Percentiles rank a stretch among this genome's conserved stretches.
phyloP scores from a whole-genome alignment of 2,113 vertebrate genomes.

The Callaeas wilsoni region DNA sequence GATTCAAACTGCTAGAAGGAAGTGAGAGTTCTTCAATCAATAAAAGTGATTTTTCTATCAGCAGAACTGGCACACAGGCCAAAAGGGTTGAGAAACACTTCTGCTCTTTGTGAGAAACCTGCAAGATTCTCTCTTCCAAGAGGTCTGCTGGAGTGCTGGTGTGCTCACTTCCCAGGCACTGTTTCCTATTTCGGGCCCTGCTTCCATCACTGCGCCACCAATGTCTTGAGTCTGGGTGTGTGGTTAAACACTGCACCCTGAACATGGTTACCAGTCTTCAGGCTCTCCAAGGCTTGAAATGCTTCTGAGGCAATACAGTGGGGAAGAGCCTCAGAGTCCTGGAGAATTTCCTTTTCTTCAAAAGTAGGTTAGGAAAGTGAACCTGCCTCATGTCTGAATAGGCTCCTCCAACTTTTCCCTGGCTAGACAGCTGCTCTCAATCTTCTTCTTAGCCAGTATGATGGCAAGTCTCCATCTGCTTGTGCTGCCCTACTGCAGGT shows the following conservation, averaged over 20 bases:
- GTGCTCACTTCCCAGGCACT: not conserved
- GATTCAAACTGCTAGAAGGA: not conserved
- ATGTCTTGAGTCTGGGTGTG: not conserved
- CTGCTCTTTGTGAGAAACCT: not conserved
- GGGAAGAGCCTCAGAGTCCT: not conserved
- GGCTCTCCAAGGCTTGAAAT: not conserved
- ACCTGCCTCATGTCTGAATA: not conserved
- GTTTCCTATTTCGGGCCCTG: not conserved
- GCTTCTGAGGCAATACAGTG: not conserved
- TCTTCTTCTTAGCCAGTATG: not conserved
- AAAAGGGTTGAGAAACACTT: not conserved
- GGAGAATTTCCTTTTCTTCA: not conserved
- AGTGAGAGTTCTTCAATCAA: not conserved
- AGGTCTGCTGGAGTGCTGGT: not conserved
- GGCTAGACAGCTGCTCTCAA: not conserved
- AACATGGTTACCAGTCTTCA: not conserved
- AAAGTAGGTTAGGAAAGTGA: not conserved
- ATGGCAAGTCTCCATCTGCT: not conserved
- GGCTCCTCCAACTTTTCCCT: not conserved
- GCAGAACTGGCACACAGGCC: not conserved
- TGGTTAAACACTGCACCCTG: not conserved
- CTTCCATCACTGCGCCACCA: not conserved
- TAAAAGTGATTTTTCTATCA: conserved; percentile 22
- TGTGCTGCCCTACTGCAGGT: not conserved
- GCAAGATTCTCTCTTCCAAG: not conserved